Evolutionary conservation across 2,113 vertebrate genomes (phyloP).

Genomic region (Syrmaticus mikado): DNA sequence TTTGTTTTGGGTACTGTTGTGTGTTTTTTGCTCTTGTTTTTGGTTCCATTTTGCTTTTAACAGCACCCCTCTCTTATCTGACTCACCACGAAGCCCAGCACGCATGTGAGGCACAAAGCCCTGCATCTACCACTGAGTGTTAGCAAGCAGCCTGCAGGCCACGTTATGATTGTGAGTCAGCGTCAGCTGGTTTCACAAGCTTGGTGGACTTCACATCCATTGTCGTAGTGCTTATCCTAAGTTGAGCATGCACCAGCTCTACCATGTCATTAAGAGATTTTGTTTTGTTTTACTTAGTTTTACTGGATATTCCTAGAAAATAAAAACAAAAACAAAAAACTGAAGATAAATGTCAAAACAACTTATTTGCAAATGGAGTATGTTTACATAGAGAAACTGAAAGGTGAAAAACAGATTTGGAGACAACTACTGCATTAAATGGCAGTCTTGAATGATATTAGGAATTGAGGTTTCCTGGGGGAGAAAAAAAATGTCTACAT

Average conservation of each 20-base stretch:
- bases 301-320: slow-evolving; percentile 81
- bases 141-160: slow-evolving; percentile 65
- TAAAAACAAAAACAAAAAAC: slow-evolving; percentile 44
- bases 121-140: slow-evolving; percentile 17
- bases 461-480: background rate
- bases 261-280: slow-evolving; percentile 59
- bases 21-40: background rate
- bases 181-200: slow-evolving; percentile 64
- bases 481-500: background rate
- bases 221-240: slow-evolving; percentile 73
- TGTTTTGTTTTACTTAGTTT: slow-evolving; percentile 48
- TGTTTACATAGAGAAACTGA: slow-evolving; percentile 41
- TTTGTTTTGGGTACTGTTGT: background rate
- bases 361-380: slow-evolving; percentile 50
- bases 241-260: slow-evolving; percentile 72
- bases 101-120: background rate
- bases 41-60: background rate
- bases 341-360: slow-evolving; percentile 71
- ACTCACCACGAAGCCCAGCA: slow-evolving; percentile 27
- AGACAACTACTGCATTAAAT: slow-evolving; percentile 34
- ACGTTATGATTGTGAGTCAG: slow-evolving; percentile 44
- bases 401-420: background rate
- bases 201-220: slow-evolving; percentile 67
- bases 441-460: background rate
- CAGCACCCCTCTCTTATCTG: slow-evolving; percentile 8